Evolutionary conservation across 1,140 invertebrate species (phyloP).

Genomic region (Heliconius eleuchia): DNA sequence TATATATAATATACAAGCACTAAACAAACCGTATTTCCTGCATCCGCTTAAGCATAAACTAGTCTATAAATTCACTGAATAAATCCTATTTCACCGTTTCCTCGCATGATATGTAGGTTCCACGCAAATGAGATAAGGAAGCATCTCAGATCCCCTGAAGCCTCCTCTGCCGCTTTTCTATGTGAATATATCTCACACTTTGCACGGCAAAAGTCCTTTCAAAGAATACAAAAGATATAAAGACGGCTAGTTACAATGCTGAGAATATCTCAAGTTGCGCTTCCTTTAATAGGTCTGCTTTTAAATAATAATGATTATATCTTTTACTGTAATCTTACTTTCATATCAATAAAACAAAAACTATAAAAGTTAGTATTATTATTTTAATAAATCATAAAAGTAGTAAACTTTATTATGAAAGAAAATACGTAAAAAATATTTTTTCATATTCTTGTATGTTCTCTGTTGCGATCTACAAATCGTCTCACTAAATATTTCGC

Average conservation of each 20-base stretch:
- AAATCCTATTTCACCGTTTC: conserved; percentile 25
- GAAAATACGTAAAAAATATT: too few relatives aligned
- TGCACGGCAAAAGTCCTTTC: conserved; percentile 23
- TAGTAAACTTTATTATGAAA: too few relatives aligned
- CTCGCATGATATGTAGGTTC: conserved; percentile 27
- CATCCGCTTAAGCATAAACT: conserved; percentile 22
- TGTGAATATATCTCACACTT: conserved; percentile 29
- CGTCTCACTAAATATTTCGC: too few relatives aligned
- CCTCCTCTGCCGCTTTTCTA: conserved; percentile 29
- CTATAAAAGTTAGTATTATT: too few relatives aligned
- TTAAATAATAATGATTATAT: conserved; percentile 52
- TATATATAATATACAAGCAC: not conserved
- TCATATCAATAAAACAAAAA: not conserved
- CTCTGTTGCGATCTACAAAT: too few relatives aligned
- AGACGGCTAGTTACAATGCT: conserved; percentile 21
- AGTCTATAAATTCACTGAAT: conserved; percentile 20
- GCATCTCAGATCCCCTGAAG: conserved; percentile 35
- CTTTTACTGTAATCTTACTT: not conserved
- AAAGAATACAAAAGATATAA: conserved; percentile 32
- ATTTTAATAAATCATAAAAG: too few relatives aligned
- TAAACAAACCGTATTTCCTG: conserved; percentile 18
- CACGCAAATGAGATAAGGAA: conserved; percentile 42
- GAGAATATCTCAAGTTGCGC: conserved; percentile 32
- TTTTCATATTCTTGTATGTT: too few relatives aligned
- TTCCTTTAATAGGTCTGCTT: conserved; percentile 52